Conservation (phyloP, 1,140 invertebrate genomes). For the Linepithema humile region DNA sequence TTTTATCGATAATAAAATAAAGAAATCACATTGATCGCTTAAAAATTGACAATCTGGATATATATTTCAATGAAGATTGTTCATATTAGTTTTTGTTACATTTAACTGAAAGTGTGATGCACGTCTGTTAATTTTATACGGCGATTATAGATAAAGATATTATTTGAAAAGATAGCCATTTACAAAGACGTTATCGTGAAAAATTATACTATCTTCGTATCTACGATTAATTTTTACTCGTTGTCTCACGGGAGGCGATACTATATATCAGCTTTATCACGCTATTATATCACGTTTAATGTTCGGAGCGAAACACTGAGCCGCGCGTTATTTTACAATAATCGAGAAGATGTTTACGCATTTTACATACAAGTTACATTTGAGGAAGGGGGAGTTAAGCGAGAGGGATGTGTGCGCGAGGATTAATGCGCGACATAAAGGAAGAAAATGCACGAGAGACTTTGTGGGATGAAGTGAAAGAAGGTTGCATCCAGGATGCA, state of each 20-base stretch:
- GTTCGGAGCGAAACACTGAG: not conserved
- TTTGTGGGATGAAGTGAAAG: not conserved
- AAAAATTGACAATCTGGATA: not conserved
- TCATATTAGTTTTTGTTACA: not conserved
- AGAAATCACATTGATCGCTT: not conserved
- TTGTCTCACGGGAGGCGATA: not conserved
- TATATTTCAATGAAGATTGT: not conserved
- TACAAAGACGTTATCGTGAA: not conserved
- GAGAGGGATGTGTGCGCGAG: not conserved
- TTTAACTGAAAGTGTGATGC: not conserved
- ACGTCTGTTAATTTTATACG: not conserved
- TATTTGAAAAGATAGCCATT: not conserved
- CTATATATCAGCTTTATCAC: not conserved
- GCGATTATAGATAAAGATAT: not conserved
- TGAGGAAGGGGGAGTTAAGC: constrained; percentile 23
- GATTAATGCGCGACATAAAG: not conserved
- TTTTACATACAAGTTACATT: not conserved
- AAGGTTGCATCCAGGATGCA: not conserved
- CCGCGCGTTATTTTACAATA: not conserved
- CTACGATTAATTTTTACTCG: constrained; percentile 2
- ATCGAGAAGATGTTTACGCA: constrained; percentile 9
- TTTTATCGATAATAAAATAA: constrained; percentile 18
- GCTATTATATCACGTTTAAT: not conserved
- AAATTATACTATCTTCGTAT: not conserved
- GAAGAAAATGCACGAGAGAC: constrained; percentile 11